Evolutionary conservation across 2,113 vertebrate species (phyloP).

Genomic region (Electrona antarctica): DNA sequence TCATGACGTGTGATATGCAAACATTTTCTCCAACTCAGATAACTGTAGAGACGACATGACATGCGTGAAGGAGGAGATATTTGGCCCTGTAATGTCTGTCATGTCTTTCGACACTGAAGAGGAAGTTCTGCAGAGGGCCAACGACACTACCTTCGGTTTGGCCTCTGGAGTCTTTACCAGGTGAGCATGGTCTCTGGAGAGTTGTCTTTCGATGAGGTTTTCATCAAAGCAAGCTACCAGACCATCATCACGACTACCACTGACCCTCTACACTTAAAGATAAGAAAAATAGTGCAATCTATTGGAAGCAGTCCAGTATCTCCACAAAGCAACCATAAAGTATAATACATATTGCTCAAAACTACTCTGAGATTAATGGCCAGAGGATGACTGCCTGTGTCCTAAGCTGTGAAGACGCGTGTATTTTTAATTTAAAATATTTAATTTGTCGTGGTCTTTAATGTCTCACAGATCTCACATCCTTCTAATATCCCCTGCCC

Average conservation of each 20-base stretch:
- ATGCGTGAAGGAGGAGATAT: slow-evolving; percentile 96
- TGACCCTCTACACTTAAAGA: background rate
- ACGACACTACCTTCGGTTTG: slow-evolving; percentile 87
- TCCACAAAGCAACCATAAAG: background rate
- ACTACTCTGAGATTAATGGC: background rate
- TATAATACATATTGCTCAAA: background rate
- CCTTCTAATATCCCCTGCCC: background rate
- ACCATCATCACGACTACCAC: no score
- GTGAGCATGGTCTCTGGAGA: slow-evolving; percentile 63
- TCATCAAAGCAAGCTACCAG: background rate
- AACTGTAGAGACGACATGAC: slow-evolving; percentile 94
- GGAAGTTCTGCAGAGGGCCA: slow-evolving; percentile 90
- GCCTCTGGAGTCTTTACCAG: slow-evolving; percentile 96
- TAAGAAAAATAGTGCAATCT: background rate
- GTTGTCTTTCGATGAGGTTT: background rate
- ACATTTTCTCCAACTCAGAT: slow-evolving; percentile 69
- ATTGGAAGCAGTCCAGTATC: background rate
- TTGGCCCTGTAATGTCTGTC: slow-evolving; percentile 96
- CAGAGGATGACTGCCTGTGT: background rate
- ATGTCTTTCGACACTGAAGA: slow-evolving; percentile 92
- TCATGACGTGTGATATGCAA: background rate
- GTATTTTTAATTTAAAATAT: no score
- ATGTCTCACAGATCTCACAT: background rate
- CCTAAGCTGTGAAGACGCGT: no score
- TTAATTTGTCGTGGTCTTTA: background rate